Evolutionary conservation across 2,797 vertebrate genomes (phyloP).

Genomic region (Nyctibius grandis): DNA sequence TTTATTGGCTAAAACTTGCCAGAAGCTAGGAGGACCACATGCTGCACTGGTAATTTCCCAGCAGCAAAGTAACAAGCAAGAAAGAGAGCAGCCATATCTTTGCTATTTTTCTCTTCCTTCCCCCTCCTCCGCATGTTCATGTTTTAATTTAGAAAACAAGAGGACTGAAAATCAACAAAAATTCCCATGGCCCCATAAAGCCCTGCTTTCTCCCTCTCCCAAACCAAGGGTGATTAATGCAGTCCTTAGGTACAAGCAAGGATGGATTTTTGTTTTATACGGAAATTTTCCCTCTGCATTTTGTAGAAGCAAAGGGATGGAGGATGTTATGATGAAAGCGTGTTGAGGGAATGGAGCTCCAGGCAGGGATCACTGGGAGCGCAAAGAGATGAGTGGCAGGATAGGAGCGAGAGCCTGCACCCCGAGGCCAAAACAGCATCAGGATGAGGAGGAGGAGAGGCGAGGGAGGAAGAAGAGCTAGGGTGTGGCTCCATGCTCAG

Average conservation of each 20-base stretch:
- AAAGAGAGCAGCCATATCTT: not conserved
- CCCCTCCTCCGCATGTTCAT: not conserved
- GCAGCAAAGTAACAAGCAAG: not conserved
- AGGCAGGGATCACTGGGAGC: not conserved
- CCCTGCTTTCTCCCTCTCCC: not conserved
- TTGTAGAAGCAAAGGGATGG: not conserved
- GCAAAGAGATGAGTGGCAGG: not conserved
- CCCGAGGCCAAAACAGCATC: not conserved
- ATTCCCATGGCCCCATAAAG: not conserved
- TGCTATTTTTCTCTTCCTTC: not conserved
- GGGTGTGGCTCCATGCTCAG: not conserved
- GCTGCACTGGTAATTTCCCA: constrained; percentile 14
- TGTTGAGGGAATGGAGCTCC: not conserved
- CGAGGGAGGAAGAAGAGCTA: not conserved
- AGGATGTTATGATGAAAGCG: not conserved
- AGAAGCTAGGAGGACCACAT: constrained; percentile 3
- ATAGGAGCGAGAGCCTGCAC: not conserved
- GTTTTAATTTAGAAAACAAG: constrained; percentile 26
- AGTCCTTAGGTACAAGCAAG: not conserved
- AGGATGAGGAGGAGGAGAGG: not conserved
- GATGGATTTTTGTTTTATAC: not conserved
- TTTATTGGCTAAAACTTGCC: constrained; percentile 24
- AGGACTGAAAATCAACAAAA: not conserved
- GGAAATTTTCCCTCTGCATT: not conserved
- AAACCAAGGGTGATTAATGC: not conserved